Conservation (phyloP, 2,113 vertebrate species). For the Rissa tridactyla region DNA sequence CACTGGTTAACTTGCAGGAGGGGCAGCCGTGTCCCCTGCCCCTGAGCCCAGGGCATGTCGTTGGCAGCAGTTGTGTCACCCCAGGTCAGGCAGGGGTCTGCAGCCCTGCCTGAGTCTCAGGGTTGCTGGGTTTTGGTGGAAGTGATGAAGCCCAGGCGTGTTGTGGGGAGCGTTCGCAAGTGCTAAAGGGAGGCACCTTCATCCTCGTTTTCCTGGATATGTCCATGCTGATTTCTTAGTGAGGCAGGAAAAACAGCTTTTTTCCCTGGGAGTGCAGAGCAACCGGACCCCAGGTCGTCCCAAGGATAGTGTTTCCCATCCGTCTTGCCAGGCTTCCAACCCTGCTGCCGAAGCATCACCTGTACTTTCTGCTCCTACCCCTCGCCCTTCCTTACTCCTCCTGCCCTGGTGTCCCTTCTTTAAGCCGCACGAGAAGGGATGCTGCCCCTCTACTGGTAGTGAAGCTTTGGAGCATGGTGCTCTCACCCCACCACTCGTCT, state of each 20-base stretch:
- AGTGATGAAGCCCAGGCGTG: not conserved
- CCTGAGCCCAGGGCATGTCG: not conserved
- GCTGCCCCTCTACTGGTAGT: not conserved
- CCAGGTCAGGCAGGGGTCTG: accelerated
- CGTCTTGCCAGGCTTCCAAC: accelerated
- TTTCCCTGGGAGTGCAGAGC: not conserved
- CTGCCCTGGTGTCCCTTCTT: not conserved
- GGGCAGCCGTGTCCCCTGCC: not conserved
- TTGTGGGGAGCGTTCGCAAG: not conserved
- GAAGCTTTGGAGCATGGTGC: not conserved
- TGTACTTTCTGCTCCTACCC: not conserved
- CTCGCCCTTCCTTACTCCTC: not conserved
- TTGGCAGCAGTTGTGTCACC: not conserved
- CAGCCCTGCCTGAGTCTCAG: not conserved
- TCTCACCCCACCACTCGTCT: accelerated
- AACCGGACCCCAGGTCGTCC: accelerated
- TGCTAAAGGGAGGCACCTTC: not conserved
- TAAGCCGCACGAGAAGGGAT: not conserved
- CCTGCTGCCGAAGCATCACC: not conserved
- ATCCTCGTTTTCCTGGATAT: not conserved
- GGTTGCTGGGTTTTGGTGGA: not conserved
- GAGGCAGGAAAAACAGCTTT: not conserved
- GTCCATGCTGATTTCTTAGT: not conserved
- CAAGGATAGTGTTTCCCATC: not conserved
- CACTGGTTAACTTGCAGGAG: not conserved